These are phyloP conservation scores for Galeopterus variegatus DNA, from an alignment of 2,113 vertebrate species.

Conservation along the genomic window DNA sequence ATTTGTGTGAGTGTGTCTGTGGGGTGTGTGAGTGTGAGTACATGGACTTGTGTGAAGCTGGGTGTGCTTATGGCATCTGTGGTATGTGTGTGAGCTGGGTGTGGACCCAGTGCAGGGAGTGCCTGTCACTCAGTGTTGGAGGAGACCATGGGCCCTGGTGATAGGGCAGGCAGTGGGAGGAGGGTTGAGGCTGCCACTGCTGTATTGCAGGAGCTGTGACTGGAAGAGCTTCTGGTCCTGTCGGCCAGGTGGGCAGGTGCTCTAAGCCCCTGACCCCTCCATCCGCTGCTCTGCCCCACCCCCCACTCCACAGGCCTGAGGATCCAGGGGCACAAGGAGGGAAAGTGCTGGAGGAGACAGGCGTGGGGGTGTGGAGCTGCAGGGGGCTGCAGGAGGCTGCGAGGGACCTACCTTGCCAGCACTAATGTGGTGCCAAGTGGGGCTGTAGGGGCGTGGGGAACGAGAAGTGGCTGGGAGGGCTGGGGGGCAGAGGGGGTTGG, in stretches of 20 bases:
- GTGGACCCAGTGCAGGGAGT: background rate
- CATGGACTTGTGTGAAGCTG: no score
- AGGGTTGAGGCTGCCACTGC: background rate
- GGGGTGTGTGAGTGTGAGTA: no score
- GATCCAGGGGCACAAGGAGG: accelerated
- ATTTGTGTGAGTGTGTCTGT: no score
- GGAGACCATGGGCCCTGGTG: background rate
- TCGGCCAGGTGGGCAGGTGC: background rate
- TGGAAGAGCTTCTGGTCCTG: background rate
- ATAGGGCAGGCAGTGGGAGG: background rate
- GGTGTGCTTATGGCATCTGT: no score
- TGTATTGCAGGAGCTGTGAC: background rate
- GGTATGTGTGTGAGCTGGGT: no score
- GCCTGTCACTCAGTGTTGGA: background rate
- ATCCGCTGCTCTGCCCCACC: background rate
- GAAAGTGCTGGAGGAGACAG: background rate
- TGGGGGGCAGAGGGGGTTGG: background rate
- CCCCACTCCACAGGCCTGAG: no score
- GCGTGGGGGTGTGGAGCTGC: background rate
- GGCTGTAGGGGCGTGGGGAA: background rate
- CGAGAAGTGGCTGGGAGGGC: background rate
- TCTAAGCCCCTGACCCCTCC: no score
- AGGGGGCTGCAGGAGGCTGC: background rate
- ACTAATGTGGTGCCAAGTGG: no score
- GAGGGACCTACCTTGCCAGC: no score